phyloP scores from a whole-genome alignment of 2,888 invertebrate genomes.

The Phania funesta region DNA sequence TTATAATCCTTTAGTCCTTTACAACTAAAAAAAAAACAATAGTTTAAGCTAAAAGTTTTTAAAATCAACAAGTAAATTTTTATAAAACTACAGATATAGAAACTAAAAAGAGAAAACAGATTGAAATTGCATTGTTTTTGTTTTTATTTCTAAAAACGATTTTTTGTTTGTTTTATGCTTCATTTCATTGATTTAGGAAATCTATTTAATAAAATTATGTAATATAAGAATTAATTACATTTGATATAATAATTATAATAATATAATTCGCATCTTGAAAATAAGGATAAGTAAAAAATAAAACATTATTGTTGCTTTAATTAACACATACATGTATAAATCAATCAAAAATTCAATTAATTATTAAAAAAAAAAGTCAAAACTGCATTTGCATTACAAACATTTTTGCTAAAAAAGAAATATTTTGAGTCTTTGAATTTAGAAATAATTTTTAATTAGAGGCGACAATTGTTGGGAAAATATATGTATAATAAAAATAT shows the following conservation, averaged over 20 bases:
- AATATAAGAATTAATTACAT: conserved; percentile 37
- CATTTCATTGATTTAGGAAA: conserved; percentile 38
- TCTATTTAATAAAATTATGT: conserved; percentile 37
- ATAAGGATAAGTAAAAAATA: conserved; percentile 45
- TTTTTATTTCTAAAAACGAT: conserved; percentile 4
- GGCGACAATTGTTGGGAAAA: conserved; percentile 27
- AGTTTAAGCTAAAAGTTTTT: conserved; percentile 48
- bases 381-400: conserved; percentile 48
- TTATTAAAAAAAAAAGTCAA: conserved; percentile 44
- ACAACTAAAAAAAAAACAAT: conserved; percentile 47
- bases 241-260: conserved; percentile 10
- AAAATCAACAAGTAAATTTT: conserved; percentile 52
- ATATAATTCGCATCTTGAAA: conserved; percentile 47
- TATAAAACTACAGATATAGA: conserved; percentile 22
- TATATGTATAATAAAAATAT: conserved; percentile 41
- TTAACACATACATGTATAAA: conserved; percentile 41
- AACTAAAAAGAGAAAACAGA: conserved; percentile 56
- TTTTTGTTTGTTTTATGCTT: conserved; percentile 19
- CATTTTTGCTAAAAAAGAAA: conserved; percentile 40
- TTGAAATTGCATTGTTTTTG: conserved; percentile 56
- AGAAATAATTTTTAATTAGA: not conserved
- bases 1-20: conserved; percentile 55
- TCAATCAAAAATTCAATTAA: conserved; percentile 32
- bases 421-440: not conserved
- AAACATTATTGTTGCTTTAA: conserved; percentile 35